A percentile compares a stretch with the other conserved stretches of the same genome.
Evolutionary conservation across 2,888 invertebrate species (phyloP).

Genomic region (Erannis defoliaria): DNA sequence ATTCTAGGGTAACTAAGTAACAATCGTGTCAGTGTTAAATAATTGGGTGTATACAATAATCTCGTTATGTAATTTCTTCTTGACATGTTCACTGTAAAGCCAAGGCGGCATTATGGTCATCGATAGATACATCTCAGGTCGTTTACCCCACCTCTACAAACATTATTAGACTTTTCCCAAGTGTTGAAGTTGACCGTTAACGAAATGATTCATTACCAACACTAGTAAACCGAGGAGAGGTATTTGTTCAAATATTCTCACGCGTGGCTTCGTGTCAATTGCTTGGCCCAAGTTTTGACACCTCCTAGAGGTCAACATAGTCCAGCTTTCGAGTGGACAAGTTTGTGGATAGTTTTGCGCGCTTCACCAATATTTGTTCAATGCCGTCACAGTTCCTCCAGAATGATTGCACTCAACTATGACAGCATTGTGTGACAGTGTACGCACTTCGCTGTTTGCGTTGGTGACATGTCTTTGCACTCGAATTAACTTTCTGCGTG

Average conservation of each 20-base stretch:
- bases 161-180: constrained; percentile 70
- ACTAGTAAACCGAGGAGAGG: constrained; percentile 78
- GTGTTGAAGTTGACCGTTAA: constrained; percentile 78
- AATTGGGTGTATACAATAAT: constrained; percentile 11
- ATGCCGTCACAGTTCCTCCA: constrained; percentile 59
- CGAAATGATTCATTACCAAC: constrained; percentile 82
- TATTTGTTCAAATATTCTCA: constrained; percentile 85
- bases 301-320: constrained; percentile 74
- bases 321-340: constrained; percentile 32
- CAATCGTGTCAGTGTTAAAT: too few species aligned
- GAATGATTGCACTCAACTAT: constrained; percentile 60
- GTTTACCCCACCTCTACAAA: constrained; percentile 63
- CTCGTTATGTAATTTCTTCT: constrained; percentile 34
- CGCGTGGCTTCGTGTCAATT: constrained; percentile 79
- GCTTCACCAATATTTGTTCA: constrained; percentile 72
- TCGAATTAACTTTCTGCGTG: constrained; percentile 25
- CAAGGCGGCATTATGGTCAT: constrained; percentile 70
- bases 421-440: constrained; percentile 44
- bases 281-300: constrained; percentile 78
- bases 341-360: constrained; percentile 67
- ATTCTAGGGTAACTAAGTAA: too few species aligned
- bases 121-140: constrained; percentile 55
- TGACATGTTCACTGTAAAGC: constrained; percentile 44
- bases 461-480: constrained; percentile 35
- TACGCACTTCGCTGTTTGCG: constrained; percentile 26